Evolutionary conservation across 2,113 vertebrate genomes (phyloP).

Genomic region (Mobula birostris): DNA sequence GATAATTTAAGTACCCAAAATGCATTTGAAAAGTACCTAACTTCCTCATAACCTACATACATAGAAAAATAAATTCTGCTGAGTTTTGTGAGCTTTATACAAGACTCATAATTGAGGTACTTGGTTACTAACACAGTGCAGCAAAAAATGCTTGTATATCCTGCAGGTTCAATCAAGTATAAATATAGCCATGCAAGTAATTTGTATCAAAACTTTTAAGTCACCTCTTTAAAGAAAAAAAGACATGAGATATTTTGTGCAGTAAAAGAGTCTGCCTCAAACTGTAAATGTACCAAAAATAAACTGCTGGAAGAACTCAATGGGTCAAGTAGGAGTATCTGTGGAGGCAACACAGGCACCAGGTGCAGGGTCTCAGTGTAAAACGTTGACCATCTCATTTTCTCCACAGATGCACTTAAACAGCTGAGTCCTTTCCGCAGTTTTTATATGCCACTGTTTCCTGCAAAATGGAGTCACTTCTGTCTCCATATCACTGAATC

Average conservation of each 20-base stretch:
- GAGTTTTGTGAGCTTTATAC: not conserved
- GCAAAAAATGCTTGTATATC: slow-evolving; percentile 11
- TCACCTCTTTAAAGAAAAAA: not conserved
- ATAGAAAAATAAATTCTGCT: slow-evolving; percentile 32
- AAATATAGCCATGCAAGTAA: not conserved
- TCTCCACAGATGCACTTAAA: no score
- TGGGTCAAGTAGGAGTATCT: no score
- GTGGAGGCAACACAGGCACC: no score
- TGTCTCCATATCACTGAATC: not conserved
- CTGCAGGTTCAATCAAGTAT: slow-evolving; percentile 20
- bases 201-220: not conserved
- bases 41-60: not conserved
- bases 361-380: no score
- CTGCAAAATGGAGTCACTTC: no score
- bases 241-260: not conserved
- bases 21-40: slow-evolving; percentile 20
- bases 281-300: not conserved
- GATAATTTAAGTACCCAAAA: slow-evolving; percentile 15
- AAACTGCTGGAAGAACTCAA: no score
- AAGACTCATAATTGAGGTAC: slow-evolving; percentile 26
- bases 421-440: no score
- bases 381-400: no score
- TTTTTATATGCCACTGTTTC: no score
- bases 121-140: slow-evolving; percentile 17
- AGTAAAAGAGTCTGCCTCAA: not conserved